These are phyloP conservation scores for Periphyllus acericola DNA, from an alignment of 2,888 invertebrate genomes.

Conservation along the genomic window DNA sequence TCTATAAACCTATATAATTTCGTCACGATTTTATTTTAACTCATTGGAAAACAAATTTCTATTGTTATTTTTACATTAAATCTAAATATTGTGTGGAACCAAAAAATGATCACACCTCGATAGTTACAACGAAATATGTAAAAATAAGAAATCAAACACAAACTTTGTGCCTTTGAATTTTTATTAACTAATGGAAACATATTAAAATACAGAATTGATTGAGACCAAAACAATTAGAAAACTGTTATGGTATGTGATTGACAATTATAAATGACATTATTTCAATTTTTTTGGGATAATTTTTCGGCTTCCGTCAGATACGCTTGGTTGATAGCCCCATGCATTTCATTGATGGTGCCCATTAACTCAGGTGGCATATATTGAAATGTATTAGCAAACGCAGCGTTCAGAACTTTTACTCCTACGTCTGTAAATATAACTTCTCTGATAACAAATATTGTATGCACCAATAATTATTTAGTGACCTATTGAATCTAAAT, in stretches of 20 bases:
- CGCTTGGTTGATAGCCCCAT: conserved; percentile 34
- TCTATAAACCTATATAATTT: background rate
- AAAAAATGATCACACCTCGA: background rate
- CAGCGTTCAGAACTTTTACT: conserved; percentile 41
- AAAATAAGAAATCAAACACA: background rate
- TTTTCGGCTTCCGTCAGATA: conserved; percentile 43
- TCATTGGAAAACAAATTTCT: background rate
- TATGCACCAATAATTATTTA: background rate
- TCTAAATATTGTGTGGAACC: background rate
- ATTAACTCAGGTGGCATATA: conserved; percentile 59
- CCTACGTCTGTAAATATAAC: conserved; percentile 44
- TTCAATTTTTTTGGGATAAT: conserved; percentile 28
- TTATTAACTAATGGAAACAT: background rate
- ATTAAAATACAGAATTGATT: background rate
- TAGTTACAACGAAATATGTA: background rate
- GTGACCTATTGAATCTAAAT: background rate
- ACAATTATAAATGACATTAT: background rate
- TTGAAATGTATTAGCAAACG: conserved; percentile 58
- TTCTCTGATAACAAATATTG: background rate
- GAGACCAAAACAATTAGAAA: background rate
- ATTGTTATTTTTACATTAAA: background rate
- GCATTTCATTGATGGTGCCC: conserved; percentile 55
- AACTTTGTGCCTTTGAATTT: background rate
- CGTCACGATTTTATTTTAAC: background rate
- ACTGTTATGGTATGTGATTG: background rate